Evolutionary conservation across 2,888 invertebrate species (phyloP), one percentile per base, ranked within the genome.

Genomic region (Prostheceraeus crozeri): DNA sequence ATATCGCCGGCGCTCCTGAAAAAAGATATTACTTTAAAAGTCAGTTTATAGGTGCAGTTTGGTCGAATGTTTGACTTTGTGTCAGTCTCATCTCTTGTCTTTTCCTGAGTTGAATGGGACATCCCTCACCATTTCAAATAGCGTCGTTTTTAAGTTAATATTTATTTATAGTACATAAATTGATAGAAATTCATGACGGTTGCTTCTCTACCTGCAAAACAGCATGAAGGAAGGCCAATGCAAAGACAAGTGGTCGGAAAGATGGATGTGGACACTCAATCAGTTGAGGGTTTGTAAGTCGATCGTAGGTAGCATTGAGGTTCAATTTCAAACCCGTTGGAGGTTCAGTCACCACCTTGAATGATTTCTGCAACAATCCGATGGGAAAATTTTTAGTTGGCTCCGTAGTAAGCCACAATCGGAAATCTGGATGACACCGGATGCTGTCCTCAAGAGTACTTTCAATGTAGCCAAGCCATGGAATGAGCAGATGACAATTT

Each of bases 341-440:
- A 19, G 62, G 60, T 31, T 62, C 62, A 23, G 55, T 62, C 3
- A 62, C 62, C 8, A 61, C 61, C 36, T 61, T 61, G 23, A 60
- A 61, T 14, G 62, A 62, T 40, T 61, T 61, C 35, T 55, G 62
- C n/a, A 62, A 40, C 4, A 62, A 52, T 3, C 62, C 58, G 3
- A 59, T 60, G 0, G 63, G 63, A 61, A 63, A 63, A 11, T 33
- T 56, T 6, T 35, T 35, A 28, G 60, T 36, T 1, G 62, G 57
- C 23, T 62, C 62, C 1, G 62, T 62, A 3, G 62, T 63, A 8
- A 62, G 62, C 61, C 62, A 63, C 16, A 62, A 53, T 31, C 62
- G 25, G 40, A 62, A 62, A 30, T 62, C 57, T 23, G 57, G 62
- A 46, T 62, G 62, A n/a, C 62, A 62, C 21, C 63, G 62, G 6